phyloP scores from a whole-genome alignment of 2,888 invertebrate species.

The Lepeophtheirus nordmannii region DNA sequence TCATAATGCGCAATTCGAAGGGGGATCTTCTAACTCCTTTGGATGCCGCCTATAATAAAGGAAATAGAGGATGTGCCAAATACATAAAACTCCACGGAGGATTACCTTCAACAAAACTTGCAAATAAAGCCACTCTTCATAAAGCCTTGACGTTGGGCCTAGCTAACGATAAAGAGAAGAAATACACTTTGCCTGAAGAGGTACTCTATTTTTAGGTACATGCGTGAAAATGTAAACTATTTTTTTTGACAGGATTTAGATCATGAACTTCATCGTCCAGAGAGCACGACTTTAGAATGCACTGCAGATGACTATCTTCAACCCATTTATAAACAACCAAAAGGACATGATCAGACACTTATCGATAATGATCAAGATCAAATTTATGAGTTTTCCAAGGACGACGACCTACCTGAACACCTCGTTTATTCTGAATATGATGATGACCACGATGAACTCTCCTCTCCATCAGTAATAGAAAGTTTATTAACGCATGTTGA shows the following conservation, averaged over 20 bases:
- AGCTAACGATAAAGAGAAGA: slow-evolving; percentile 3
- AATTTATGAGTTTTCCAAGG: background rate
- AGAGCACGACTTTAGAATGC: no score
- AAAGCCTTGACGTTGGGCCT: slow-evolving; percentile 26
- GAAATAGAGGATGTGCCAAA: slow-evolving; percentile 77
- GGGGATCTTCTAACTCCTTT: slow-evolving; percentile 74
- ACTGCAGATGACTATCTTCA: background rate
- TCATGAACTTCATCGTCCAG: no score
- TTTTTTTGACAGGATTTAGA: no score
- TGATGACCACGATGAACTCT: background rate
- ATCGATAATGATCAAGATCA: background rate
- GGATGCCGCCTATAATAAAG: slow-evolving; percentile 73
- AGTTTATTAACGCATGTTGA: background rate
- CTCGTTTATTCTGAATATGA: background rate
- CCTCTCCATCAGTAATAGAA: background rate
- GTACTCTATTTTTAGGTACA: no score
- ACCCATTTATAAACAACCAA: background rate
- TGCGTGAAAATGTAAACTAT: no score
- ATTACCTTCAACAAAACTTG: slow-evolving; percentile 55
- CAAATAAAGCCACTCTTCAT: slow-evolving; percentile 30
- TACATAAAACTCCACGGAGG: slow-evolving; percentile 80
- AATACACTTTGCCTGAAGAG: background rate
- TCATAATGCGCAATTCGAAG: slow-evolving; percentile 61
- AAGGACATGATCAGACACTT: background rate
- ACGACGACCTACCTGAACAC: background rate